Evolutionary conservation across 2,113 vertebrate species (phyloP).

Genomic region (Chionis minor): DNA sequence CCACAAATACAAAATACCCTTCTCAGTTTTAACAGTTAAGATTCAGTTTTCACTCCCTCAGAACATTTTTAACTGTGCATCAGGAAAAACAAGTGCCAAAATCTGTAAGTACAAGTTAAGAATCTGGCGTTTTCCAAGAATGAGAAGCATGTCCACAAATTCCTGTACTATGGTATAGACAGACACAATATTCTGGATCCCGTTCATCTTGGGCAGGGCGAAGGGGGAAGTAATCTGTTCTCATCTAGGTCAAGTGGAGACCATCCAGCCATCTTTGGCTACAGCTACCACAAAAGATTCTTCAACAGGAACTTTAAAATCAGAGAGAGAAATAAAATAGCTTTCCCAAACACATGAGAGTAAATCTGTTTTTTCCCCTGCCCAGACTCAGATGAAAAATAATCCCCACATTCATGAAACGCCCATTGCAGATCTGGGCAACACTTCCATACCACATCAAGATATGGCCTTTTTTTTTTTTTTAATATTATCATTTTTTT

Average conservation of each 20-base stretch:
- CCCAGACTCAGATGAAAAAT: not conserved
- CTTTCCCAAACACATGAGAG: not conserved
- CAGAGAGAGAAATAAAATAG: not conserved
- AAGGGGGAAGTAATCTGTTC: not conserved
- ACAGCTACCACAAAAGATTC: conserved; percentile 2
- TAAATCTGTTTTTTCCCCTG: not conserved
- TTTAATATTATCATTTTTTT: not conserved
- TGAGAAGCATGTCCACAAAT: conserved; percentile 43
- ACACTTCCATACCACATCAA: not conserved
- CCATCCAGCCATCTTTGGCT: conserved; percentile 34
- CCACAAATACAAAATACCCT: not conserved
- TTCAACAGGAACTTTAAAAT: conserved; percentile 5
- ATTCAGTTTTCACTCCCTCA: not conserved
- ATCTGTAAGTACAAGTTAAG: conserved; percentile 22
- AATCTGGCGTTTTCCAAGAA: conserved; percentile 35
- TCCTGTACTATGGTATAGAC: not conserved
- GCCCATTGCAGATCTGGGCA: not conserved
- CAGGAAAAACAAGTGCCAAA: not conserved
- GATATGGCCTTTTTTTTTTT: not conserved
- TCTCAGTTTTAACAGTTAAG: conserved; percentile 1
- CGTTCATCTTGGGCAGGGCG: not conserved
- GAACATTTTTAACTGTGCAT: conserved; percentile 6
- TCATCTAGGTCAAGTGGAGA: conserved; percentile 31
- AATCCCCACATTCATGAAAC: not conserved
- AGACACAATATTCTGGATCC: conserved; percentile 15